phyloP scores from a whole-genome alignment of 2,888 invertebrate genomes.

The Eledone cirrhosa region DNA sequence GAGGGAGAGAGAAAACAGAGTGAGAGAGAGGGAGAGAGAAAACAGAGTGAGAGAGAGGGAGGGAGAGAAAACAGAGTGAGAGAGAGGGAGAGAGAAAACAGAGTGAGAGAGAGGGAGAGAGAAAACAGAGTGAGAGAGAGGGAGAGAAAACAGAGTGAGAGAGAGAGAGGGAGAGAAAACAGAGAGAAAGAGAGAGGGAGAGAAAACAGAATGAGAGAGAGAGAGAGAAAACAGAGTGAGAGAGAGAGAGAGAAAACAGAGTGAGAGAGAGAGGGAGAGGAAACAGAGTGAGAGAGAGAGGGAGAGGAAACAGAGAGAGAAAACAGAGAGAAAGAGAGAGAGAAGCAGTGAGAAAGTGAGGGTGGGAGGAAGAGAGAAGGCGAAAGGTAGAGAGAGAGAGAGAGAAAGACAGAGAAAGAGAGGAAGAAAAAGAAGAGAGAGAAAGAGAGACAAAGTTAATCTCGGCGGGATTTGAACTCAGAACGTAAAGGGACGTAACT shows the following conservation, averaged over 20 bases:
- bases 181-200: no score
- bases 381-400: background rate
- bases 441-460: no score
- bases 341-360: no score
- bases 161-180: background rate
- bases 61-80: background rate
- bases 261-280: background rate
- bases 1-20: background rate
- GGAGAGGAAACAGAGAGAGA: background rate
- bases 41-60: background rate
- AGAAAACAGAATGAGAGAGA: background rate
- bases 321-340: background rate
- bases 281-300: background rate
- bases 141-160: background rate
- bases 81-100: slow-evolving; percentile 10
- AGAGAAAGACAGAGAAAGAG: slow-evolving; percentile 25
- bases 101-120: background rate
- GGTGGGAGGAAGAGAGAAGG: no score
- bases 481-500: no score
- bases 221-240: background rate
- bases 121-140: background rate
- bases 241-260: background rate
- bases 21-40: background rate
- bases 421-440: slow-evolving; percentile 2
- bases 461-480: no score